Conservation (phyloP, 2,888 invertebrate species). For the Poecilus cupreus region DNA sequence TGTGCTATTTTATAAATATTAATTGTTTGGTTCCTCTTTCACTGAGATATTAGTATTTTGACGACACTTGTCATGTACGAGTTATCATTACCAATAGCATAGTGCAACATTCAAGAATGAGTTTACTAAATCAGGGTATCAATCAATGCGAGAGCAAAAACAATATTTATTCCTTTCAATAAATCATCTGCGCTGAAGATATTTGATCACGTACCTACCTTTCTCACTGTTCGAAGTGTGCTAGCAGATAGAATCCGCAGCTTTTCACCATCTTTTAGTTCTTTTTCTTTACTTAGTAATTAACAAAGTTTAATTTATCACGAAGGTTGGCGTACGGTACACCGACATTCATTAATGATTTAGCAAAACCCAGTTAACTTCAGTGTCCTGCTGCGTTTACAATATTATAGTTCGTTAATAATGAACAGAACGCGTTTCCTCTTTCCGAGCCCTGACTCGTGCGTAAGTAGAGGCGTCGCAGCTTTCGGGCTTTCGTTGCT, state of each 20-base stretch:
- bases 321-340: neutral
- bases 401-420: slow-evolving; percentile 49
- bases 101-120: no score
- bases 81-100: no score
- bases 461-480: neutral
- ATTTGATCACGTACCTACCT: neutral
- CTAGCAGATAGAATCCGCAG: neutral
- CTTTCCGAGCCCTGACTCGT: slow-evolving; percentile 14
- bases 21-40: no score
- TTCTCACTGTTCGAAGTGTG: no score
- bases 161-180: no score
- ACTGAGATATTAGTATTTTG: no score
- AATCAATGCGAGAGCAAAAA: no score
- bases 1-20: no score
- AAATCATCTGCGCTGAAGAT: neutral
- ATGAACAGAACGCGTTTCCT: slow-evolving; percentile 23
- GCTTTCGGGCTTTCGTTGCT: neutral
- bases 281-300: slow-evolving; percentile 40
- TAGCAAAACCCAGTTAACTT: slow-evolving; percentile 42
- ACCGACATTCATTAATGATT: slow-evolving; percentile 44
- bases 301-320: slow-evolving; percentile 55
- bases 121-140: no score
- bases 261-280: neutral
- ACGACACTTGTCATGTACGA: no score
- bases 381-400: slow-evolving; percentile 16